Base-by-base conservation (phyloP, 92 coral and sea anemone species). In the Ricordea florida region DNA sequence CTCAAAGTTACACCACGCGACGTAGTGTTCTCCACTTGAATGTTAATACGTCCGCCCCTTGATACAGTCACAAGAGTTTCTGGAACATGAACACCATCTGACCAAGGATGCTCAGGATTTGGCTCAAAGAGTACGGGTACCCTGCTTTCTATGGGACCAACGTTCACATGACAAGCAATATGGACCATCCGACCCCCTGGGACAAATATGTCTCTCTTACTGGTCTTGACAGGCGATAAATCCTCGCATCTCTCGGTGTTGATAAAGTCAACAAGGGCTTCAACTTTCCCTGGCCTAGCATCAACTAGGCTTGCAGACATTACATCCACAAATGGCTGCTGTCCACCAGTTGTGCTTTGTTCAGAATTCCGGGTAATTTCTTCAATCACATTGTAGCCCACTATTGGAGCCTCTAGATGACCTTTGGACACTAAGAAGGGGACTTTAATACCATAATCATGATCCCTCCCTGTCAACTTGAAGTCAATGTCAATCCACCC, bases 111-210 rank as follows among this genome's bases (percentile, higher is more conserved):
- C 22, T 82, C 66, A 21, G 74, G 47, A 48, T 80, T 71, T 17
- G 88, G 88, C 62, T 89, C 87, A 30, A 89, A 89, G 49, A 85
- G 55, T 13, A 74, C 88, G 18, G 88, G 94, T 25, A 86, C 67
- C 49, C 59, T 73, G 23, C 80, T 80, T 16, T 86, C 69, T 3
- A 75, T 56, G 30, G 78, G 91, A 8, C 84, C 94, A 14, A 70
- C 41, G 22, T 69, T 85, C 34, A 37, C 81, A 15, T 44, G n/a
- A n/a, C n/a, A n/a, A n/a, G n/a, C n/a, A n/a, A n/a, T n/a, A n/a
- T n/a, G n/a, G n/a, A n/a, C n/a, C n/a, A n/a, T n/a, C n/a, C n/a
- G n/a, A n/a, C n/a, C n/a, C n/a, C n/a, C n/a, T n/a, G n/a, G n/a
- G n/a, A n/a, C n/a, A n/a, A n/a, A n/a, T n/a, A n/a, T n/a, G n/a